Base-by-base conservation (phyloP, 2,888 invertebrate genomes). In the Leptothorax acervorum region DNA sequence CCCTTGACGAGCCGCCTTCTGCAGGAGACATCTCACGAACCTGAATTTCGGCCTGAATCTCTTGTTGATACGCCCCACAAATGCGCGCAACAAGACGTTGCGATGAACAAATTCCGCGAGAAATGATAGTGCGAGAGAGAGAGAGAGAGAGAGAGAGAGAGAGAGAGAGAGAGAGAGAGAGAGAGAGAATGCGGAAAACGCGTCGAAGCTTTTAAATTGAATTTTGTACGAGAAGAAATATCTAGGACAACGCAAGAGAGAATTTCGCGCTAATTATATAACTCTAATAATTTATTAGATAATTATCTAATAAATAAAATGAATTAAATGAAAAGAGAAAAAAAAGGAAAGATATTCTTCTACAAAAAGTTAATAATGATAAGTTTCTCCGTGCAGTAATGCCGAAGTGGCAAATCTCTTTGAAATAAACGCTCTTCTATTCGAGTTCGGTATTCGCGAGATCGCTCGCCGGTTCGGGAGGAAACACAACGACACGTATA, bases 271-370 rank as follows among this genome's bases (percentile, higher is more conserved):
- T 23, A 39, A 83, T 51, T 5, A 51, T 4, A 15, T 48, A 15
- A 48, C 15, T 48, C 18, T 6, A 6, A 51, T 51, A 48, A 48
- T 48, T 48, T 15, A 51, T 51, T 51, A 51, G 51, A 51, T 51
- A 6, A 51, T 51, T 51, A 51, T 51, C 18, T 51, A 51, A 51
- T 51, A 51, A 18, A 51, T 68, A 28, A 18, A 8, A 75, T 31
- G 31, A 45, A 6, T 65, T 28, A 31, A 31, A 18, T 35, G 28
- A 12, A 42, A 12, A 42, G 28, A 65, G 18, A 57, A 28, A 65
- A 45, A 51, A 60, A 83, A 45, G 84, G 75, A 84, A 57, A 88
- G 82, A 74, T 90, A 87, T 90, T 89, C 90, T 90, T 89, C 88
- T 90, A 87, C 85, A 12, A 45, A 63, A 55, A n/a, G 31, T 55